Evolutionary conservation across 2,888 invertebrate genomes (phyloP), one percentile per base, ranked within the genome.

Genomic region (Tanypteryx hageni): DNA sequence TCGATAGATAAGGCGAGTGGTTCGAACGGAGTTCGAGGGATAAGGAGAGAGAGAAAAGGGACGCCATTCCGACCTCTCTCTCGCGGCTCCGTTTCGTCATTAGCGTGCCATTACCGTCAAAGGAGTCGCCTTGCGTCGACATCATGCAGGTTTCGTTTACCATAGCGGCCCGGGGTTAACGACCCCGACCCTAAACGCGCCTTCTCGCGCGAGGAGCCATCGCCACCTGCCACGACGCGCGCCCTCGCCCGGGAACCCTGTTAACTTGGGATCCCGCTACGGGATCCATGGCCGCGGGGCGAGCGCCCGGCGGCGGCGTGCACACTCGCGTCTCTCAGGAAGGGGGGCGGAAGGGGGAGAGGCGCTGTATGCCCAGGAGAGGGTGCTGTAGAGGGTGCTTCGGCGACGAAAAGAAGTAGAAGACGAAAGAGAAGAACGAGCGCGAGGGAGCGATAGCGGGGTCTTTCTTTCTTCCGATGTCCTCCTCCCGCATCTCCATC

Each of bases 91-190:
- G 76, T 76, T 76, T 76, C 76, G 76, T 76, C 76, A 76, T 76
- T 76, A 76, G 76, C 76, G 76, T 11, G 76, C 22, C 76, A 76
- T 76, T 76, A 76, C 76, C 76, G 76, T 27, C 22, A 27, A 27
- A 27, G 76, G 76, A 76, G 11, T 27, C 11, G 68, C 22, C 44
- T 44, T 44, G 44, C 44, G 68, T 68, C 76, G 76, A 76, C 76
- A 27, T 76, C 76, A 76, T 76, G 76, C 76, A 76, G 76, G 76
- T 76, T 76, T 76, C 76, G 76, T 76, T 76, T 76, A 76, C 76
- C 76, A 27, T 27, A 27, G 76, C 76, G 16, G 68, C 68, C 68
- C 68, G 76, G 27, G 76, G 76, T 76, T 27, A 27, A 27, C 76
- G 76, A 76, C 76, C 76, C 76, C 76, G 27, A 76, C 76, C 76